Evolutionary conservation across 2,888 invertebrate species (phyloP), one percentile per base, ranked within the genome.

Genomic region (Lithophane leautieri): DNA sequence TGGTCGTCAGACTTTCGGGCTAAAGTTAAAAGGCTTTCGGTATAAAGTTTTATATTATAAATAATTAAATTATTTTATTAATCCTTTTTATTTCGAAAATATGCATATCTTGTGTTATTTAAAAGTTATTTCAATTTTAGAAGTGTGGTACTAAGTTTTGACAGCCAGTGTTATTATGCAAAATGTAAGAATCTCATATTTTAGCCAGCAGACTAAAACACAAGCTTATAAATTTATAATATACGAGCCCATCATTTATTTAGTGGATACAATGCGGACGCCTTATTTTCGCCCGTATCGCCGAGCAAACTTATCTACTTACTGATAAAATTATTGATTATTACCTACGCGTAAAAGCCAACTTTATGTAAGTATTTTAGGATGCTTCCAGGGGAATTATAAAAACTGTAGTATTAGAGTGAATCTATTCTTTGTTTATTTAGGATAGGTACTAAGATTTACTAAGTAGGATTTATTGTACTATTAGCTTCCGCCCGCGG

Each of bases 291-390:
- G 50, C 44, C 63, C 80, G 79, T 88, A 85, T 84, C 75, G 25
- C 40, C 12, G 7, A n/a, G 65, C 70, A 7, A 66, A 65, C 61
- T 82, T 88, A 87, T 88, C 87, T 78, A 58, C 69, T 69, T 75
- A 54, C 67, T 69, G 86, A 88, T 88, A 88, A 87, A 78, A 8
- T 77, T 88, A 88, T 88, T 82, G 88, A 88, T 88, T 88, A 72
- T 62, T 80, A 40, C 69, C 52, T 28, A 50, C 70, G 62, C 65
- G 68, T 73, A 54, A 70, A 71, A 70, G 44, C 75, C 7, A 66
- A 60, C 58, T 61, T 74, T 76, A 60, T 83, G 70, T 82, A n/a
- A n/a, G n/a, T n/a, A 65, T 77, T 73, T 78, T 63, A 70, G 77
- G 62, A 68, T 19, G 67, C 60, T 79, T 61, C 54, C 58, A 68